Evolutionary conservation across 2,797 vertebrate species (phyloP).

Genomic region (Enteromius argenteus): DNA sequence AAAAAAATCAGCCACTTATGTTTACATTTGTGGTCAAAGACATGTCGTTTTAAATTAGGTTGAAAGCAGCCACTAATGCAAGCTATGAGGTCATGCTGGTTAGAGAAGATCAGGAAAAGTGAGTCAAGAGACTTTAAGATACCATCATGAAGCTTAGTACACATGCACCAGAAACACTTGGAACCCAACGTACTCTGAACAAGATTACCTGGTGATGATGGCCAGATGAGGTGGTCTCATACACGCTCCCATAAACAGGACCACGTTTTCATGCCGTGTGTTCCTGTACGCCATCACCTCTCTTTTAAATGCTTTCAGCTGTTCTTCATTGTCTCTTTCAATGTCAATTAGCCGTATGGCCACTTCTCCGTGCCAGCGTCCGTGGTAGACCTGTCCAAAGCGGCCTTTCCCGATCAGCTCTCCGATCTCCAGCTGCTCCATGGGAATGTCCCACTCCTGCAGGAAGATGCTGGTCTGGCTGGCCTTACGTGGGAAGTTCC

Average conservation of each 20-base stretch:
- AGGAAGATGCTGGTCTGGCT: conserved; percentile 99
- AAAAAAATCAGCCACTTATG: conserved; percentile 2
- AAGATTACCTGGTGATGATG: conserved; percentile 95
- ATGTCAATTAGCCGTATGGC: conserved; percentile 98
- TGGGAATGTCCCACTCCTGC: conserved; percentile 99
- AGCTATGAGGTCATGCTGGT: conserved; percentile 16
- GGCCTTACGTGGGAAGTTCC: conserved; percentile 97
- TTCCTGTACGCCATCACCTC: conserved; percentile 99
- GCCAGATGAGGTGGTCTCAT: conserved; percentile 98
- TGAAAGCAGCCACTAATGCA: conserved; percentile 31
- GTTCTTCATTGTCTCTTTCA: conserved; percentile 96
- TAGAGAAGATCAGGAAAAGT: background rate
- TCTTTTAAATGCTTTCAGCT: conserved; percentile 97
- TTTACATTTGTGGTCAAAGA: conserved; percentile 5
- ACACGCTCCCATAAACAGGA: conserved; percentile 98
- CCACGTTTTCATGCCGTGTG: conserved; percentile 97
- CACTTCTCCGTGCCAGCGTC: conserved; percentile 97
- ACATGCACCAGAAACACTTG: background rate
- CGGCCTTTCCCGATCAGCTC: conserved; percentile 98
- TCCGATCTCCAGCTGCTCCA: conserved; percentile 96
- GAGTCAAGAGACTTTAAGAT: background rate
- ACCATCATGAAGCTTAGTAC: background rate
- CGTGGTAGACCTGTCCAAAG: conserved; percentile 95
- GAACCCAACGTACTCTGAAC: background rate
- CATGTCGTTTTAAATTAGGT: background rate